Evolutionary conservation across 2,797 vertebrate genomes (phyloP).

Genomic region (Potorous gilbertii): DNA sequence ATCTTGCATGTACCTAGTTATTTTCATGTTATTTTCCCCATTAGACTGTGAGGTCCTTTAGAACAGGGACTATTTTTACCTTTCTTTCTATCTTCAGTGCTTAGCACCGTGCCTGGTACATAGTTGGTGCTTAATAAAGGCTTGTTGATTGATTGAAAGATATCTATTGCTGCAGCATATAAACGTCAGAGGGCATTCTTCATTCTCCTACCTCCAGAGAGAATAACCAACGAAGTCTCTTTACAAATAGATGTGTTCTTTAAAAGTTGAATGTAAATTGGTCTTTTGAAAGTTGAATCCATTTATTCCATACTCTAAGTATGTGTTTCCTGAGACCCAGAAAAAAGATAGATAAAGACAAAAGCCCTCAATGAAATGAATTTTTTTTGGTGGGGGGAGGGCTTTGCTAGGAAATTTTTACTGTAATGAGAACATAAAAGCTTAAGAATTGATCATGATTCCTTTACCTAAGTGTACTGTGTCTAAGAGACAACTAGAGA

Average conservation of each 20-base stretch:
- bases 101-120: background rate
- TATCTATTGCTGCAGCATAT: background rate
- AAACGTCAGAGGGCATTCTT: background rate
- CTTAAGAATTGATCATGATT: background rate
- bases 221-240: background rate
- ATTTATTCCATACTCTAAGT: background rate
- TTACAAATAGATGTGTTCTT: background rate
- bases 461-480: background rate
- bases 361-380: background rate
- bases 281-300: background rate
- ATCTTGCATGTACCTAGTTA: background rate
- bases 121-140: background rate
- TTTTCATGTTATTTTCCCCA: background rate
- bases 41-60: background rate
- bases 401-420: background rate
- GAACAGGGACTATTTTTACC: background rate
- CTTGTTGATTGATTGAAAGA: background rate
- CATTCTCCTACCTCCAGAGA: background rate
- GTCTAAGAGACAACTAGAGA: background rate
- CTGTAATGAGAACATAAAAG: background rate
- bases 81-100: background rate
- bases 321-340: background rate
- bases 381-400: background rate
- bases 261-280: slow-evolving; percentile 28
- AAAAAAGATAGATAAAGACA: background rate